Base-by-base conservation (phyloP, 2,113 vertebrate genomes). In the Ageneiosus marmoratus region DNA sequence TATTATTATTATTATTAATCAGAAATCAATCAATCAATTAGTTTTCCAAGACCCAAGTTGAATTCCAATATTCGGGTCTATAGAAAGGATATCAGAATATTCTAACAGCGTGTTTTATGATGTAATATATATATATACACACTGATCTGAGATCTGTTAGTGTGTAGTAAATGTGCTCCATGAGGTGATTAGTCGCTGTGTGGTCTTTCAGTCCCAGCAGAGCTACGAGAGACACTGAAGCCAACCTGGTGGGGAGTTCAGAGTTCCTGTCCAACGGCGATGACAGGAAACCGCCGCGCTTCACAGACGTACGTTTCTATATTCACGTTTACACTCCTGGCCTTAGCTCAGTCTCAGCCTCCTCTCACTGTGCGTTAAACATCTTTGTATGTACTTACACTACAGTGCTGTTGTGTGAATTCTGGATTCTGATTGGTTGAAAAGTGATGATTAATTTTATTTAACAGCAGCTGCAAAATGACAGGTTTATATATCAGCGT, bases 261-360 rank as follows among this genome's bases (percentile, higher is more conserved):
- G 96, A 95, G 86, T 98, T 98, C 90, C 86, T 97, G 22, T 95
- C 96, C 58, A 94, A 92, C 0, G 65, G 90, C 0, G 89, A 94
- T 0, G 93, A 94, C 90, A 98, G 97, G 93, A 97, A 96, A 86
- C 93, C 95, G n/a, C 93, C 95, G 0, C 96, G 93, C 63, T 99
- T 99, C 89, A 98, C 96, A 0, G 97, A 99, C 0, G 97, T 97
- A 91, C 92, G 94, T 75, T 81, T 55, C 10, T 74, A 8, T 18
- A 32, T 51, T 1, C 5, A 10, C 18, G 20, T 18, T 20, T 18
- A 32, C 15, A 4, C 70, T 29, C 7, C 41, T 3, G 34, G 12
- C 32, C 3, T 29, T 63, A 8, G 5, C 63, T 37, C 32, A 22
- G 4, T 67, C 37, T 22, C 65, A 41, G 34, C 58, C 27, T 5